phyloP scores from a whole-genome alignment of 2,113 vertebrate species.

The Spermophilus dauricus region DNA sequence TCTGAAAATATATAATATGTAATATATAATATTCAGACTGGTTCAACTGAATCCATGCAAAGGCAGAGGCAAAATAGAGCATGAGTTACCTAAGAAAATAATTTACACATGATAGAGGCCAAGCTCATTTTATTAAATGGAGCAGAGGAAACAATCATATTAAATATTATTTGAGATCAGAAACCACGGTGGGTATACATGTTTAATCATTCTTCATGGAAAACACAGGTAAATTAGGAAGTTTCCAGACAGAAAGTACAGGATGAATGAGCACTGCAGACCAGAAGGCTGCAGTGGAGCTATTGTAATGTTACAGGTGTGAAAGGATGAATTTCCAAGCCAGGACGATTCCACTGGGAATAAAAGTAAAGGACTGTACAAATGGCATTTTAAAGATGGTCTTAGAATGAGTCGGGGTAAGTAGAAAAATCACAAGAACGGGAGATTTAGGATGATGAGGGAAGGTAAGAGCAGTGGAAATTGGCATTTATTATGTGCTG shows the following conservation, averaged over 20 bases:
- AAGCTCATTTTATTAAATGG: background rate
- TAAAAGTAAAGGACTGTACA: background rate
- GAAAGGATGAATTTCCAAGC: background rate
- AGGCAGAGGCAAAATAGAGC: background rate
- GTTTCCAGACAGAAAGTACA: background rate
- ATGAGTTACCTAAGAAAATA: background rate
- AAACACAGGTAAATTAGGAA: background rate
- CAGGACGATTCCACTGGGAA: background rate
- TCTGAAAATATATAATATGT: background rate
- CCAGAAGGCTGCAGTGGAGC: background rate
- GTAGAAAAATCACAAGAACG: background rate
- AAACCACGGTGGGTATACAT: rapidly evolving
- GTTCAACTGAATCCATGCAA: background rate
- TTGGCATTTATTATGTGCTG: background rate
- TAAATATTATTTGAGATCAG: background rate
- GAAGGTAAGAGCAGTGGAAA: background rate
- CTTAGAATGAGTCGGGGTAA: background rate
- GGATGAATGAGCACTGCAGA: background rate
- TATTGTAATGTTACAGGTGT: too few relatives aligned
- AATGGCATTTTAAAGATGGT: background rate
- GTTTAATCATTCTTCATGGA: background rate
- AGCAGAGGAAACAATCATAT: background rate
- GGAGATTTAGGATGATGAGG: background rate
- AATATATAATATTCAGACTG: rapidly evolving
- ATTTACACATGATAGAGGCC: background rate